These are phyloP conservation scores for Podarcis raffonei DNA, from an alignment of 2,113 vertebrate species.

Conservation along the genomic window DNA sequence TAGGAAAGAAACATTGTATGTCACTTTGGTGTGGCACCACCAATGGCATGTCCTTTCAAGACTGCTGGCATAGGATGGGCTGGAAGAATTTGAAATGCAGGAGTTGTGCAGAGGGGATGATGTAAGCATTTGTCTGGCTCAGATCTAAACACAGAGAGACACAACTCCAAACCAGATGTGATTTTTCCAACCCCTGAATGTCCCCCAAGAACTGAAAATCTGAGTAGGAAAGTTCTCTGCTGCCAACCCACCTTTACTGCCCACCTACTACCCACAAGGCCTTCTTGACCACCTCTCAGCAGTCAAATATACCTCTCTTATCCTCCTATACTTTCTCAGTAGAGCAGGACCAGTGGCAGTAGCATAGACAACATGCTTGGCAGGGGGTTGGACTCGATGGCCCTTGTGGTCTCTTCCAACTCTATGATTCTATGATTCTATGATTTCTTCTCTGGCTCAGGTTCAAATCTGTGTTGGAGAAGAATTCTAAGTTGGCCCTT, in stretches of 20 bases:
- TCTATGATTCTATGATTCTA: too few species aligned
- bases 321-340: background rate
- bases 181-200: background rate
- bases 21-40: background rate
- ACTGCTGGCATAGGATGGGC: background rate
- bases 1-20: background rate
- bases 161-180: background rate
- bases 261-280: too few species aligned
- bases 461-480: background rate
- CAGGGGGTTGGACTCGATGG: too few species aligned
- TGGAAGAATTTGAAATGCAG: background rate
- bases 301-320: background rate
- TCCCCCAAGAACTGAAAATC: background rate
- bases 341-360: background rate
- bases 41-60: background rate
- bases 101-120: background rate
- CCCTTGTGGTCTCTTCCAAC: too few species aligned
- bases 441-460: background rate
- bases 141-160: background rate
- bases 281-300: background rate
- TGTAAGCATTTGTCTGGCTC: background rate
- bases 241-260: background rate
- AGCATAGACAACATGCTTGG: background rate
- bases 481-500: background rate
- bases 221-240: too few species aligned